Evolutionary conservation across 2,113 vertebrate genomes (phyloP).

Genomic region (Ia io): DNA sequence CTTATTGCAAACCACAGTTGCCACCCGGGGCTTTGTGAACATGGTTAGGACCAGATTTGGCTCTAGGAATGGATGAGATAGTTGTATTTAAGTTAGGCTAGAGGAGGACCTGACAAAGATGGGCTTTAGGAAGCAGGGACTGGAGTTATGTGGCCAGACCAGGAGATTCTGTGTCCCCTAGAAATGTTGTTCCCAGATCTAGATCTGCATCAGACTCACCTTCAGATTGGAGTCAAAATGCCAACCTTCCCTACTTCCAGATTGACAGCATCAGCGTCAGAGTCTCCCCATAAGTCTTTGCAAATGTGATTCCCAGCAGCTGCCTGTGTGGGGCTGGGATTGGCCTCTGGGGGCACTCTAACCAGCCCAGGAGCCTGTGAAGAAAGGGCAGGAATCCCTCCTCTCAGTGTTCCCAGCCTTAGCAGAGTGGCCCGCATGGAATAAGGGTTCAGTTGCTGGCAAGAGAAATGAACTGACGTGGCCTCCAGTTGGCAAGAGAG

Average conservation of each 20-base stretch:
- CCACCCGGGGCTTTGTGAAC: not conserved
- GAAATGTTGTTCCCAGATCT: not conserved
- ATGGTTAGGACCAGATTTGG: not conserved
- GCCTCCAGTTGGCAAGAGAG: not conserved
- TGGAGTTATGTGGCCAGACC: not conserved
- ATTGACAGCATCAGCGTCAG: not conserved
- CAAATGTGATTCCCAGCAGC: not conserved
- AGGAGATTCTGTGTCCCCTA: not conserved
- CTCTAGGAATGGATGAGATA: not conserved
- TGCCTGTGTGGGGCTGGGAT: accelerated
- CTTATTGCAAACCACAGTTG: not conserved
- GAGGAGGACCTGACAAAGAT: not conserved
- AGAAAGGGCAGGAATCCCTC: not conserved
- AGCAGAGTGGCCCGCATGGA: not conserved
- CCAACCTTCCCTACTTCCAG: not conserved
- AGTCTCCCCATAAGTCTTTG: not conserved
- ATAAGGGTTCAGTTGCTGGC: not conserved
- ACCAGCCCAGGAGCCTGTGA: not conserved
- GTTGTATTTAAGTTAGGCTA: not conserved
- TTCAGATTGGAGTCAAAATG: not conserved
- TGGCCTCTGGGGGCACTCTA: not conserved
- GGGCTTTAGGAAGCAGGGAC: not conserved
- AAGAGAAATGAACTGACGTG: not conserved
- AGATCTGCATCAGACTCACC: not conserved
- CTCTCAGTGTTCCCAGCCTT: not conserved